Percentiles rank a stretch among this genome's conserved stretches.
These are phyloP conservation scores for Syngnathoides biaculeatus DNA, from an alignment of 2,113 vertebrate species.

Conservation along the genomic window DNA sequence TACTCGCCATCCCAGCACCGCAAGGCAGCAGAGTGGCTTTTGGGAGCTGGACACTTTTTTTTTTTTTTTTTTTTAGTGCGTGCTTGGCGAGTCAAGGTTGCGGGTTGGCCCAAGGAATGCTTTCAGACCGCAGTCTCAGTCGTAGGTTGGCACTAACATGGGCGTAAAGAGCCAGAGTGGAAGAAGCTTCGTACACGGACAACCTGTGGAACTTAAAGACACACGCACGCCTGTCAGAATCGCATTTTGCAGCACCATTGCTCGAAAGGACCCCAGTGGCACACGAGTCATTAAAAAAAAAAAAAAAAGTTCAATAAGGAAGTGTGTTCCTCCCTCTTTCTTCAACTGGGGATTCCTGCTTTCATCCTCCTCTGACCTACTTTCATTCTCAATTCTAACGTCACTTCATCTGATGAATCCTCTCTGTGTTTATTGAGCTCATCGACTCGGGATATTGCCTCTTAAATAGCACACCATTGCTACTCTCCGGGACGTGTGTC, in stretches of 20 bases:
- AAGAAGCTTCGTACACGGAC: conserved; percentile 6
- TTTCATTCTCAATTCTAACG: conserved; percentile 8
- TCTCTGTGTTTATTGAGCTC: background rate
- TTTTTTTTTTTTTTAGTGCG: conserved; percentile 41
- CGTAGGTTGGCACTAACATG: conserved; percentile 47
- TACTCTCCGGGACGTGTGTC: background rate
- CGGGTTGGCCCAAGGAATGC: conserved; percentile 67
- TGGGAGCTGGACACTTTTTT: conserved; percentile 50
- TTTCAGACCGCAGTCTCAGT: conserved; percentile 59
- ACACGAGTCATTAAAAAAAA: background rate
- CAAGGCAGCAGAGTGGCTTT: conserved; percentile 63
- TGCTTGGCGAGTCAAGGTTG: conserved; percentile 54
- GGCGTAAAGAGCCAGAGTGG: conserved; percentile 21
- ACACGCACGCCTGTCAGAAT: conserved; percentile 1
- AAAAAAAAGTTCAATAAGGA: conserved; percentile 7
- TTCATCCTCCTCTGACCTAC: background rate
- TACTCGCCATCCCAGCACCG: conserved; percentile 64
- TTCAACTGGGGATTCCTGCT: background rate
- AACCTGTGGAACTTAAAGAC: background rate
- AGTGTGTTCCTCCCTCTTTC: background rate
- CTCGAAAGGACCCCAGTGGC: background rate
- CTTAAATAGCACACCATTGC: background rate
- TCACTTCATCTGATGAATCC: background rate
- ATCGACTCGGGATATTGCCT: background rate
- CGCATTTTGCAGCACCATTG: background rate